phyloP scores from a whole-genome alignment of 2,797 vertebrate species.

The Cryptoblepharus egeriae region DNA sequence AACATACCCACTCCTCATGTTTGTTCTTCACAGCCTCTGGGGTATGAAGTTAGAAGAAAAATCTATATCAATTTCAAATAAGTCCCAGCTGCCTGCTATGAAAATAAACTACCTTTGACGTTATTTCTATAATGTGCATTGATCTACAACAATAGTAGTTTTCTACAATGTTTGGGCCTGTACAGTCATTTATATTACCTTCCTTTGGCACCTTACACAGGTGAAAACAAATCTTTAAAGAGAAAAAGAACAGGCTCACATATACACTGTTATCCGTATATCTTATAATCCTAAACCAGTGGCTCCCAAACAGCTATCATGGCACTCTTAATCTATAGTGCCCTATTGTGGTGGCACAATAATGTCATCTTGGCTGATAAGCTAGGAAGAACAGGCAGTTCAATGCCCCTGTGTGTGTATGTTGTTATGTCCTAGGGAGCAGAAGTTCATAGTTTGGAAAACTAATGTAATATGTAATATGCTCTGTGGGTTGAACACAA shows the following conservation, averaged over 20 bases:
- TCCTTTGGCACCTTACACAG: constrained; percentile 15
- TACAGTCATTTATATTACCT: constrained; percentile 33
- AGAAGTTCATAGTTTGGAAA: too few species aligned
- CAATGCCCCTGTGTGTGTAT: too few species aligned
- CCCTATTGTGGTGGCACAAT: too few species aligned
- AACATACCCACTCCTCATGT: constrained; percentile 19
- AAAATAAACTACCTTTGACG: constrained; percentile 45
- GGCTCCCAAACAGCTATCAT: too few species aligned
- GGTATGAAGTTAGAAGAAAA: constrained; percentile 33
- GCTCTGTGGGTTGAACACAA: too few species aligned
- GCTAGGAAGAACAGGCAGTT: too few species aligned
- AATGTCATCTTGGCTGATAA: too few species aligned
- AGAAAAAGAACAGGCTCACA: background rate
- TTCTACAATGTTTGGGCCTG: constrained; percentile 25
- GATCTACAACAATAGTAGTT: constrained; percentile 42
- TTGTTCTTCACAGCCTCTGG: constrained; percentile 30
- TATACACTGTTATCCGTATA: background rate
- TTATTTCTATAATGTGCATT: constrained; percentile 47
- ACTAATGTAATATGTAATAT: background rate
- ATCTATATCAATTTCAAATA: constrained; percentile 48
- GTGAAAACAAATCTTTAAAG: background rate
- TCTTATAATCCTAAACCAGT: too few species aligned
- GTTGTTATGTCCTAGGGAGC: too few species aligned
- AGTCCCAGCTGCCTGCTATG: constrained; percentile 42
- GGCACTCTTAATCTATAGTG: too few species aligned